A percentile compares a stretch with the other conserved stretches of the same genome.
These are phyloP conservation scores for Dermolepida albohirtum DNA, from an alignment of 2,888 invertebrate genomes.

Conservation along the genomic window DNA sequence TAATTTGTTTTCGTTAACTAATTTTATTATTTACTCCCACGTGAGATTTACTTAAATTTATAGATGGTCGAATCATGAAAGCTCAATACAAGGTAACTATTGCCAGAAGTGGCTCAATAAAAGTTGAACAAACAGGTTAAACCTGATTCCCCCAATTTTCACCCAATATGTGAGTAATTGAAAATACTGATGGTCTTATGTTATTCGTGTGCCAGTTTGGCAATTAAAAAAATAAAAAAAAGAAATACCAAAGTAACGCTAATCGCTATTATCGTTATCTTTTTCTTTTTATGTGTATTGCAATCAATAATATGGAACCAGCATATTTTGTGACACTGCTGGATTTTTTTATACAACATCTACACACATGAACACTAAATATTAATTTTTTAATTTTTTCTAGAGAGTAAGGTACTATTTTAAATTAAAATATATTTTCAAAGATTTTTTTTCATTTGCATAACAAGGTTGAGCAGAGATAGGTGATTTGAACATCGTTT, in stretches of 20 bases:
- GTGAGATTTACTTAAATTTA: slow-evolving; percentile 34
- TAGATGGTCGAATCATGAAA: slow-evolving; percentile 63
- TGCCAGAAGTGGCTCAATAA: slow-evolving; percentile 59
- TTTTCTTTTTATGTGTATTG: slow-evolving; percentile 27
- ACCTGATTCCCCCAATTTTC: slow-evolving; percentile 14
- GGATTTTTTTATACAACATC: slow-evolving; percentile 27
- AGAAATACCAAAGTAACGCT: not conserved
- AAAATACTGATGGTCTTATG: not conserved
- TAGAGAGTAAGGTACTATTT: too few relatives aligned
- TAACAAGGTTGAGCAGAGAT: too few relatives aligned
- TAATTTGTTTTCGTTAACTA: not conserved
- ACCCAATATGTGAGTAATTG: slow-evolving; percentile 26
- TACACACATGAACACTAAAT: slow-evolving; percentile 8
- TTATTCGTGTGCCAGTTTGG: slow-evolving; percentile 13
- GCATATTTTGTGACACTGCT: slow-evolving; percentile 39
- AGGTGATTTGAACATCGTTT: too few relatives aligned
- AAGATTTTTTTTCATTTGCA: too few relatives aligned
- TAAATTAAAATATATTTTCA: too few relatives aligned
- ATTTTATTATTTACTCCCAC: slow-evolving; percentile 1
- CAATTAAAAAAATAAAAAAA: slow-evolving; percentile 18
- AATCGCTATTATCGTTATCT: slow-evolving; percentile 8
- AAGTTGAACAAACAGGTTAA: slow-evolving; percentile 60
- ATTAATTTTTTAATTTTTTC: too few relatives aligned
- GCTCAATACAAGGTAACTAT: slow-evolving; percentile 63
- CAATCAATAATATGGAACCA: slow-evolving; percentile 21